A percentile compares a stretch with the other conserved stretches of the same genome.
These are phyloP conservation scores for Craseonycteris thonglongyai DNA, from an alignment of 2,113 vertebrate species.

Conservation along the genomic window DNA sequence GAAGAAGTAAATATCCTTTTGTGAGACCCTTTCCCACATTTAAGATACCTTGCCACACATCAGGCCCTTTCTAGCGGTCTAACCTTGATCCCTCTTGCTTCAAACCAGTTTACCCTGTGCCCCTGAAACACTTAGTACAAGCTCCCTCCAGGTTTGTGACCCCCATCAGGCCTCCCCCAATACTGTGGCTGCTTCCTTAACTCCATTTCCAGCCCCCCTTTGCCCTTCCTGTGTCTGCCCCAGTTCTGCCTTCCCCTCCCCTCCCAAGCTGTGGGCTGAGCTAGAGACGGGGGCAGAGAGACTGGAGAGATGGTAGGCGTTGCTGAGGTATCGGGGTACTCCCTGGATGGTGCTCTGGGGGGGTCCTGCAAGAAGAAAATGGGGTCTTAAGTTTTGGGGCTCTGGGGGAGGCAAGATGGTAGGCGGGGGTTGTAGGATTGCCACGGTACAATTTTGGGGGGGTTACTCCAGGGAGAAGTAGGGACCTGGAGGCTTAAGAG, in stretches of 20 bases:
- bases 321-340: constrained; percentile 47
- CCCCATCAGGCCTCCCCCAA: constrained; percentile 1
- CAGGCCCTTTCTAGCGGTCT: constrained; percentile 7
- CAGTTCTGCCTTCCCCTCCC: constrained; percentile 38
- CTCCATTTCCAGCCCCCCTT: constrained; percentile 58
- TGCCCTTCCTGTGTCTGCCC: constrained; percentile 30
- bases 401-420: constrained; percentile 2
- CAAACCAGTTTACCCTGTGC: background rate
- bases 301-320: constrained; percentile 74
- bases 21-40: constrained; percentile 52
- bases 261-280: constrained; percentile 72
- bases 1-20: constrained; percentile 84
- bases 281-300: constrained; percentile 69
- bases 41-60: background rate
- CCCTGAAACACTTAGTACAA: background rate
- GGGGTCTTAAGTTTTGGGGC: background rate
- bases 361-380: background rate
- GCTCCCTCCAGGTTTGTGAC: background rate
- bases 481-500: background rate
- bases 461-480: background rate
- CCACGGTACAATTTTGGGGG: background rate
- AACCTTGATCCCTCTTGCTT: background rate
- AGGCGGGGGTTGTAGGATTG: background rate
- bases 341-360: constrained; percentile 38
- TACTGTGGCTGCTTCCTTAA: constrained; percentile 70